A percentile compares a stretch with the other conserved stretches of the same genome.
phyloP scores from a whole-genome alignment of 1,140 invertebrate species.

The Trialeurodes vaporariorum region DNA sequence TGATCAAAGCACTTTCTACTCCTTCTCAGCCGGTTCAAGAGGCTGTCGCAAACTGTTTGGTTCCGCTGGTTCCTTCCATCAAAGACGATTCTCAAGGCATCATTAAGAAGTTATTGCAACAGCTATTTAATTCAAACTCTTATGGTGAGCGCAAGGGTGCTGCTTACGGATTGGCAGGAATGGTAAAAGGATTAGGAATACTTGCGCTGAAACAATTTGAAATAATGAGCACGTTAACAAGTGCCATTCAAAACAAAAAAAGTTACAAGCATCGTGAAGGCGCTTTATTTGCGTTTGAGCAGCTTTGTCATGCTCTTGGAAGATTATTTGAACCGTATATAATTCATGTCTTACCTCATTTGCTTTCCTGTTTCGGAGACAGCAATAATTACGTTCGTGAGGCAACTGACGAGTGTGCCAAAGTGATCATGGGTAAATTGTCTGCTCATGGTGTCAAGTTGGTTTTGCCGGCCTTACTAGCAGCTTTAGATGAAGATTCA shows the following conservation, averaged over 20 bases:
- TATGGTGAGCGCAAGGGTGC: constrained; percentile 94
- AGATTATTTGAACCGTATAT: constrained; percentile 97
- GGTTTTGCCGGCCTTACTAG: constrained; percentile 74
- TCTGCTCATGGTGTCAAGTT: constrained; percentile 95
- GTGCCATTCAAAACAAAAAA: constrained; percentile 94
- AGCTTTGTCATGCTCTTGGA: constrained; percentile 84
- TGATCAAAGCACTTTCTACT: constrained; percentile 85
- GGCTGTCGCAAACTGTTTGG: constrained; percentile 92
- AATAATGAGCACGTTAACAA: constrained; percentile 87
- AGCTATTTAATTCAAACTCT: constrained; percentile 83
- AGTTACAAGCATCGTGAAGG: constrained; percentile 88
- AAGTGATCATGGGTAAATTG: constrained; percentile 92
- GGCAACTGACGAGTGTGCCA: constrained; percentile 88
- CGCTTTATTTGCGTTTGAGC: constrained; percentile 93
- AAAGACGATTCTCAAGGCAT: constrained; percentile 79
- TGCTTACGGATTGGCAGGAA: constrained; percentile 75
- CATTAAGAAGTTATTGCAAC: constrained; percentile 75
- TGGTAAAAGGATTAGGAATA: constrained; percentile 67
- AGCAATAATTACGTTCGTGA: constrained; percentile 78
- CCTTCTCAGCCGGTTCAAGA: constrained; percentile 97
- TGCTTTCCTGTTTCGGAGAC: constrained; percentile 94
- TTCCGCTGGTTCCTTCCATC: constrained; percentile 82
- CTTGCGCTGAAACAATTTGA: constrained; percentile 88
- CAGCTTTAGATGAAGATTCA: constrained; percentile 91
- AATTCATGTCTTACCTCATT: constrained; percentile 88